phyloP scores from a whole-genome alignment of 2,113 vertebrate species.

The Oreocharis arfaki region DNA sequence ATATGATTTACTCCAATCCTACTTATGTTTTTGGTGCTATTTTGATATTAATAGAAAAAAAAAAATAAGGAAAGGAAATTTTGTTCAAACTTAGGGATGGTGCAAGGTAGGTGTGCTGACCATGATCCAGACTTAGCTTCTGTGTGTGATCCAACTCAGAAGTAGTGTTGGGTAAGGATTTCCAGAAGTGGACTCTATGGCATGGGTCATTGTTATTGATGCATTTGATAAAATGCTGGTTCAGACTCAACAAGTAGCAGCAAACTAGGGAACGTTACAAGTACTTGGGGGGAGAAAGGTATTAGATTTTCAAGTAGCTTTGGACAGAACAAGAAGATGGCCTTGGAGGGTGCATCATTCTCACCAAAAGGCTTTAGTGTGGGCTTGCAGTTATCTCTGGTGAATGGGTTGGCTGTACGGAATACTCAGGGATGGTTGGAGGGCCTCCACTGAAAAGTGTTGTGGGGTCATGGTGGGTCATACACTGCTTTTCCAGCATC shows the following conservation, averaged over 20 bases:
- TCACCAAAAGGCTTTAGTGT: rapidly evolving
- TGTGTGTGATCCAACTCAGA: not conserved
- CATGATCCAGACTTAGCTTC: not conserved
- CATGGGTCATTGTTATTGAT: not conserved
- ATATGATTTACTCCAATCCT: not conserved
- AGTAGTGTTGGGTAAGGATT: not conserved
- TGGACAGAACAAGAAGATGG: not conserved
- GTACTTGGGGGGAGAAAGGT: not conserved
- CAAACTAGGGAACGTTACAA: not conserved
- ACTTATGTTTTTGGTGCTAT: not conserved
- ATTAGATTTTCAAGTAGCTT: not conserved
- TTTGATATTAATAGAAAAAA: not conserved
- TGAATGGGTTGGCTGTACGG: not conserved
- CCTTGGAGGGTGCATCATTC: not conserved
- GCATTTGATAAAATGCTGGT: not conserved
- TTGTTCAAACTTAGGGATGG: not conserved
- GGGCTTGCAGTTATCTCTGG: not conserved
- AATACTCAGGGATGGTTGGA: not conserved
- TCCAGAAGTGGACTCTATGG: not conserved
- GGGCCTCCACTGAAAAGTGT: rapidly evolving
- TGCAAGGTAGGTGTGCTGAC: not conserved
- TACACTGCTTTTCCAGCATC: not conserved
- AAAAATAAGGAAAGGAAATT: not conserved
- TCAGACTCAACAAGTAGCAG: not conserved
- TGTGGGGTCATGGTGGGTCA: not conserved